Evolutionary conservation across 2,888 invertebrate species (phyloP), one percentile per base, ranked within the genome.

Genomic region (Tiphia femorata): DNA sequence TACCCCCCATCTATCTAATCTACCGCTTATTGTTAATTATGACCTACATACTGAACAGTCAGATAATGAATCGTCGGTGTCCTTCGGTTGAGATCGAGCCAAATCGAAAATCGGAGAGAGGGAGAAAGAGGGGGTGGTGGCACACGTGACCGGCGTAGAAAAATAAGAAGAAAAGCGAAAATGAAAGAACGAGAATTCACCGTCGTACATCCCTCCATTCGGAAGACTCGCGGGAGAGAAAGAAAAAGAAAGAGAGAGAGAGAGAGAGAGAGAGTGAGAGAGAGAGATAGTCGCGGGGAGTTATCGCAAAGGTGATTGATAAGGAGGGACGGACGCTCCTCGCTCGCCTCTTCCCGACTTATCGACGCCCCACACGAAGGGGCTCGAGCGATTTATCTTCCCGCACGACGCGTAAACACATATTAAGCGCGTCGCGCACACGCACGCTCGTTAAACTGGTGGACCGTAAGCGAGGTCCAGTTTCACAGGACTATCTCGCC

Each of bases 351-450:
- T 33, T 14, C 20, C 7, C 19, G 40, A 7, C 50, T 73, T 72
- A 75, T 73, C 72, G 58, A 59, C 72, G 52, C 74, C 78, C 76
- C 79, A 79, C 78, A 78, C 78, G 75, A 74, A 65, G n/a, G n/a
- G n/a, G 77, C 67, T 62, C 58, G 38, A 73, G 73, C 73, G 73
- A 79, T 79, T 78, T 79, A 80, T 80, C 78, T 76, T 62, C 64
- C 41, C 33, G 23, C 60, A 58, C 67, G 74, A 74, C 74, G 72
- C 75, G 75, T 77, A 77, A 80, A 78, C 74, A 75, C 77, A 76
- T 77, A 78, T 79, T 77, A 78, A 75, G 71, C 68, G 67, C 73
- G 71, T n/a, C n/a, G n/a, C n/a, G n/a, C n/a, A n/a, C n/a, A n/a
- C 67, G 25, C 55, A 66, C 42, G 49, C 52, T 72, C 68, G 70